Evolutionary conservation across 2,113 vertebrate species (phyloP), one percentile per base, ranked within the genome.

Genomic region (Takifugu bimaculatus): DNA sequence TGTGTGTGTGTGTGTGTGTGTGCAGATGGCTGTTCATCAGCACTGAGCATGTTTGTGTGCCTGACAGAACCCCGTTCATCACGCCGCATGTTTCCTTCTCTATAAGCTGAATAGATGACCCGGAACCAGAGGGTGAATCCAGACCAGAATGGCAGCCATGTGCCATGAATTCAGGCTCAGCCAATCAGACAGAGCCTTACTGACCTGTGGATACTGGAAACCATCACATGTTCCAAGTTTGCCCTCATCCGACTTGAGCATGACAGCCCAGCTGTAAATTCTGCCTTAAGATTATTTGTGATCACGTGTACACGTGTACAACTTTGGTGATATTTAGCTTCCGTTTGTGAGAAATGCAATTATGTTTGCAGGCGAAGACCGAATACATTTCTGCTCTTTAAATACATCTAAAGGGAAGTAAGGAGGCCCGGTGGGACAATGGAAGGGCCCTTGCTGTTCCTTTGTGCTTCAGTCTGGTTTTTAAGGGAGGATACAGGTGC

Each of bases 21-120:
- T 71, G 73, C 77, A 79, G 79, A 81, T 81, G 79, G 80, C 71
- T 69, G 55, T 66, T 77, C 60, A 68, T 57, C n/a, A 44, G 71
- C 59, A 62, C 68, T 81, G 73, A 72, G 73, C 52, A 2, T 14
- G 68, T 63, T 64, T 84, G 49, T 80, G 28, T 61, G 60, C 50
- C 42, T n/a, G 50, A 76, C 77, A 70, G 63, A 74, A 63, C 13
- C 58, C 15, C 69, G 57, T 57, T 42, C 54, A 70, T 51, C 27
- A 26, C 44, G 55, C 72, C 60, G 59, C 62, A 15, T 5, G 54
- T 63, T 68, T 72, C 26, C 12, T 60, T 80, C 67, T 74, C 58
- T 73, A 26, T 54, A 54, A 54, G 61, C 53, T 26, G 35, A 62
- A 54, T 15, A 1, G 54, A 35, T 44, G 48, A 28, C 51, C 26